These are phyloP conservation scores for Micromesistius poutassou DNA, from an alignment of 2,797 vertebrate species.

Conservation along the genomic window DNA sequence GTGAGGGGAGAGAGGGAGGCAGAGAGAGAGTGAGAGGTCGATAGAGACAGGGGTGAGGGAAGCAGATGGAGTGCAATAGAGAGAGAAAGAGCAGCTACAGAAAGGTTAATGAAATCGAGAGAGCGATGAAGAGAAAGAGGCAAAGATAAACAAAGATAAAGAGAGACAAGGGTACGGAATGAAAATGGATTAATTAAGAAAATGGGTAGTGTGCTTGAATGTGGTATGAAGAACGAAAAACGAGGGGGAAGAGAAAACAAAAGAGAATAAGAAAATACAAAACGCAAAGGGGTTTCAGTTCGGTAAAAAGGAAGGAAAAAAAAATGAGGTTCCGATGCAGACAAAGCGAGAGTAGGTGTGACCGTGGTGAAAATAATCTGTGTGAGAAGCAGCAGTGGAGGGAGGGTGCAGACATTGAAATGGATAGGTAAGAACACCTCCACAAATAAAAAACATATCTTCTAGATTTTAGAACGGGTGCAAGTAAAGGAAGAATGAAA, in stretches of 20 bases:
- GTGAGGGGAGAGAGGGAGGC: not conserved
- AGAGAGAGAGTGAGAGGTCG: not conserved
- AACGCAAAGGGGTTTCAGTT: too few species aligned
- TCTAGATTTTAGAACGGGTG: not conserved
- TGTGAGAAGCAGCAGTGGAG: too few species aligned
- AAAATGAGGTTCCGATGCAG: not conserved
- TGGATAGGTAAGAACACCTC: too few species aligned
- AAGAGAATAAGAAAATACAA: too few species aligned
- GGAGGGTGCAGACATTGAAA: too few species aligned
- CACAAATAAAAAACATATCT: too few species aligned
- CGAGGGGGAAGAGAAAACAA: too few species aligned
- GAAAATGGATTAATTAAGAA: too few species aligned
- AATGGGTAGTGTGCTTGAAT: too few species aligned
- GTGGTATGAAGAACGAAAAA: too few species aligned
- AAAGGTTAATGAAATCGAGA: not conserved
- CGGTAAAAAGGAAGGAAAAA: not conserved
- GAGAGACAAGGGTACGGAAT: not conserved
- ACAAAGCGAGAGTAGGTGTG: not conserved
- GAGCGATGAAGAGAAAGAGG: not conserved
- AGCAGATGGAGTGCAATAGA: not conserved
- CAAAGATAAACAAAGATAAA: not conserved
- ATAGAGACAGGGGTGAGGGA: not conserved
- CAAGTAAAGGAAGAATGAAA: not conserved
- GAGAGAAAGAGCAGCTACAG: constrained; percentile 9
- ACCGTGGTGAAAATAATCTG: too few species aligned